Percentiles rank a stretch among this genome's conserved stretches.
Conservation (phyloP, 2,113 vertebrate genomes). For the Circaetus gallicus region DNA sequence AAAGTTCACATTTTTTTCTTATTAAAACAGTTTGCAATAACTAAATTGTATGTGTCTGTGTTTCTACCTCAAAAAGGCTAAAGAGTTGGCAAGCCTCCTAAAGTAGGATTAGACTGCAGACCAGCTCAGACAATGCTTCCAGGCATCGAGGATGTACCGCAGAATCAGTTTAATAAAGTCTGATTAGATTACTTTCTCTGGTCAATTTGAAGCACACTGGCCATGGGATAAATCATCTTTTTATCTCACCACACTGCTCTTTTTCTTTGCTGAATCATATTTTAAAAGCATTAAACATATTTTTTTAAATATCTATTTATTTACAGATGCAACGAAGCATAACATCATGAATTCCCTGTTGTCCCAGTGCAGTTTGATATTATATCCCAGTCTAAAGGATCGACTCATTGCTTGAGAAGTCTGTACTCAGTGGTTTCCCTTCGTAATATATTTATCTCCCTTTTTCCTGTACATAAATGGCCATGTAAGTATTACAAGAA, state of each 20-base stretch:
- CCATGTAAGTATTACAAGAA: not conserved
- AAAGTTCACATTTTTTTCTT: not conserved
- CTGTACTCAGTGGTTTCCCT: not conserved
- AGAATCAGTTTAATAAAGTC: conserved; percentile 72
- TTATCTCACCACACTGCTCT: conserved; percentile 51
- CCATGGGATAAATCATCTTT: conserved; percentile 65
- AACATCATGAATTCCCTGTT: not conserved
- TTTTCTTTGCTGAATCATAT: conserved; percentile 55
- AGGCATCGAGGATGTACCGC: conserved; percentile 55
- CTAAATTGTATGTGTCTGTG: not conserved
- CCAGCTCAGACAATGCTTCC: conserved; percentile 66
- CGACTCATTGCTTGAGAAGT: not conserved
- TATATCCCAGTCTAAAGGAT: not conserved
- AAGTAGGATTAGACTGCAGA: conserved; percentile 62
- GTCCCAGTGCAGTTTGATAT: not conserved
- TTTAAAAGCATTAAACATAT: conserved; percentile 58
- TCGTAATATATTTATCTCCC: not conserved
- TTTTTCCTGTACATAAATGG: not conserved
- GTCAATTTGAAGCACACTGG: conserved; percentile 60
- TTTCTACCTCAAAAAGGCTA: conserved; percentile 23
- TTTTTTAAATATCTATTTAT: conserved; percentile 47
- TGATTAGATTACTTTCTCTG: conserved; percentile 73
- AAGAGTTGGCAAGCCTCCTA: conserved; percentile 44
- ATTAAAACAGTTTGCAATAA: conserved; percentile 1
- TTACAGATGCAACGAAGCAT: not conserved